Base-by-base conservation (phyloP, 2,113 vertebrate species). In the Delphinapterus leucas region DNA sequence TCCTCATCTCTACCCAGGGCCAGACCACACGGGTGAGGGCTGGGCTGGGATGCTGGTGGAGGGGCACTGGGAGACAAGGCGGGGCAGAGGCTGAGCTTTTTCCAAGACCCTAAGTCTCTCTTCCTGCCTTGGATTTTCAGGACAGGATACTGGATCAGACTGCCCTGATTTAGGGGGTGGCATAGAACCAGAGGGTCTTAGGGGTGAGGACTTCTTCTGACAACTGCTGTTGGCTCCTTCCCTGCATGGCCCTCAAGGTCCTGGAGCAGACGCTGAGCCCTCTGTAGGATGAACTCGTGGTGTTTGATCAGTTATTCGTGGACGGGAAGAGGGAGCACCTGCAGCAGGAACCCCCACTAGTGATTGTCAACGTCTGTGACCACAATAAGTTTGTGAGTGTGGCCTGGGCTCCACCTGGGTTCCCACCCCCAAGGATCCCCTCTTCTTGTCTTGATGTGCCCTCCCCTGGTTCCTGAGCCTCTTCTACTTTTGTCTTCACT, bases 1-100 rank as follows among this genome's bases (percentile, higher is more conserved):
- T 99, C 36, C 97, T 99, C 73, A 99, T 99, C 98, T 99, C 99
- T 7, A 99, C 99, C 12, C 98, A 99, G 74, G 99, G 99, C 97
- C 99, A 99, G 97, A 98, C 98, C 93, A 99, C 99, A 33, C 94
- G 94, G 99, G 99, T 99, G 96, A 98, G 99, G 94, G 2, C 21
- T 41, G 49, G 76, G 31, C 67, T 76, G 60, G 63, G 23, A 2
- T 21, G 17, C 14, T 28, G 23, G 28, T 8, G 14, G 11, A 23
- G 3, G 38, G 33, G 60, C 12, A 3, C 10, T 23, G 55, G 88
- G 53, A 77, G 73, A 77, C 44, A 21, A 60, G 60, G 33, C 31
- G 5, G 14, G 31, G 31, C 26, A 25, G 47, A 74, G 44, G 3
- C 25, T 70, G 53, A 38, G 23, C 38, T 88, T 84, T 41, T 28